Evolutionary conservation across 1,140 invertebrate genomes (phyloP).

Genomic region (Eriocheir sinensis): DNA sequence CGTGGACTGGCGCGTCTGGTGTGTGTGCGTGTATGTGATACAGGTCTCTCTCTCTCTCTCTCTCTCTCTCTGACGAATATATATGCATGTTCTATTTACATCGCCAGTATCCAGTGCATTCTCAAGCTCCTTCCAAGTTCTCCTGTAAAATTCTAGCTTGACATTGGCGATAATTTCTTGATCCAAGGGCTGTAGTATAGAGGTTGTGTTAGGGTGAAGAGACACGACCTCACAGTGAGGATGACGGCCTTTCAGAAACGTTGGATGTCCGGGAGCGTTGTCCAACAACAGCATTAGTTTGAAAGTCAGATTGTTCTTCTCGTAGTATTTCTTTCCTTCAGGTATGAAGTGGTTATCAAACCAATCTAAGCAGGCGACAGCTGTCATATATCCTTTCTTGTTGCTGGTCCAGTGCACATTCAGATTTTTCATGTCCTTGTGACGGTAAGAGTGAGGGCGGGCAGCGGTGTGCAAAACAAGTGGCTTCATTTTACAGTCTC

Average conservation of each 20-base stretch:
- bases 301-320: neutral
- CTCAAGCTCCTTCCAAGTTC: slow-evolving; percentile 5
- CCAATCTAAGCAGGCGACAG: neutral
- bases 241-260: neutral
- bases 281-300: neutral
- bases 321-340: too few relatives aligned
- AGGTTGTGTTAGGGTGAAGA: neutral
- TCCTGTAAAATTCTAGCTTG: neutral
- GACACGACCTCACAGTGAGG: neutral
- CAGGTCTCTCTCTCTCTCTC: too few relatives aligned
- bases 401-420: too few relatives aligned
- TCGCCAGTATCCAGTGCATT: neutral
- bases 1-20: too few relatives aligned
- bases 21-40: too few relatives aligned
- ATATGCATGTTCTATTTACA: neutral
- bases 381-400: neutral
- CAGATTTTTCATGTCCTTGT: too few relatives aligned
- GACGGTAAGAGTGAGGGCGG: too few relatives aligned
- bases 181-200: too few relatives aligned
- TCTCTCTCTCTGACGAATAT: neutral
- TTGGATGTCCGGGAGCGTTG: neutral
- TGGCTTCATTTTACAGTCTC: slow-evolving; percentile 53
- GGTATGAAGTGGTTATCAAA: neutral
- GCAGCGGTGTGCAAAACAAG: slow-evolving; percentile 20
- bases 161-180: too few relatives aligned